These are phyloP conservation scores for Colaptes auratus DNA, from an alignment of 2,113 vertebrate genomes.

Conservation along the genomic window DNA sequence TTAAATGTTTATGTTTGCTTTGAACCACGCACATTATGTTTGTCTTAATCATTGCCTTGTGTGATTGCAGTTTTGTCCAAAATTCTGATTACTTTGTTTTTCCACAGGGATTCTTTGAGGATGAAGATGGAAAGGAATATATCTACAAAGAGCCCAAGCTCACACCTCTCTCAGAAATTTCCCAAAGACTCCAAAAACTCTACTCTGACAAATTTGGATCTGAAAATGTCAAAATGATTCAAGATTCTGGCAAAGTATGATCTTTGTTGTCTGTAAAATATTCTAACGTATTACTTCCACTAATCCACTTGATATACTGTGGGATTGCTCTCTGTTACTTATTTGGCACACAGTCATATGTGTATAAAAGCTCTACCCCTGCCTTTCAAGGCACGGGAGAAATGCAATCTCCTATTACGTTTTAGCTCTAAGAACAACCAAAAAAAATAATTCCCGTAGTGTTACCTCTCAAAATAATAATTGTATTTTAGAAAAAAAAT, in stretches of 20 bases:
- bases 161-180: slow-evolving; percentile 94
- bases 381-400: background rate
- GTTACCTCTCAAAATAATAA: background rate
- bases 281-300: background rate
- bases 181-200: slow-evolving; percentile 94
- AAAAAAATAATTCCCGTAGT: background rate
- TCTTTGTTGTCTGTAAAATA: background rate
- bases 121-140: slow-evolving; percentile 98
- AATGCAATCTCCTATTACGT: background rate
- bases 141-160: slow-evolving; percentile 99
- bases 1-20: slow-evolving; percentile 49
- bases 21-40: background rate
- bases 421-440: background rate
- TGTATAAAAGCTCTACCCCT: background rate
- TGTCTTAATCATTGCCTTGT: background rate
- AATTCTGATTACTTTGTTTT: slow-evolving; percentile 1
- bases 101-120: slow-evolving; percentile 93
- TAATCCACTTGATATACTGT: background rate
- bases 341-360: background rate
- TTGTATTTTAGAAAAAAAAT: background rate
- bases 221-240: slow-evolving; percentile 99
- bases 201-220: slow-evolving; percentile 98
- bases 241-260: slow-evolving; percentile 94
- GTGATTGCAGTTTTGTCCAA: background rate
- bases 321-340: background rate